A percentile compares a stretch with the other conserved stretches of the same genome.
Conservation (phyloP, 2,113 vertebrate genomes). For the Ellobius talpinus region DNA sequence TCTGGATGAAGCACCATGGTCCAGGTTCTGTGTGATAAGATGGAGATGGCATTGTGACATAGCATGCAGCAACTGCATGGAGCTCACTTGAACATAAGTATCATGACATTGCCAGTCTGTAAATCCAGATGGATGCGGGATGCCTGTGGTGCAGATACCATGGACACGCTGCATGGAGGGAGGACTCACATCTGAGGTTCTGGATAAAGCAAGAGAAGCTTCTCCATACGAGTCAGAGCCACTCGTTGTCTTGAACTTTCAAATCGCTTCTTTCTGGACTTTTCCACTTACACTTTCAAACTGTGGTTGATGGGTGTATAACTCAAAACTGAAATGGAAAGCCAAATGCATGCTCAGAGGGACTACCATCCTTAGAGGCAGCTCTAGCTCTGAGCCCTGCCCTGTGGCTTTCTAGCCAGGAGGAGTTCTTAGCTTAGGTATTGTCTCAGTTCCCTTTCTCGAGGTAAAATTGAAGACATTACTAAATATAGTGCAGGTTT, state of each 20-base stretch:
- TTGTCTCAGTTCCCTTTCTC: background rate
- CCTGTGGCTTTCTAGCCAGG: background rate
- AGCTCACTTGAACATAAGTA: background rate
- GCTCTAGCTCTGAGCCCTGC: background rate
- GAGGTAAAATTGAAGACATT: background rate
- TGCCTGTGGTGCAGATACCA: background rate
- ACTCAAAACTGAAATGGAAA: background rate
- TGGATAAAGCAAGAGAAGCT: background rate
- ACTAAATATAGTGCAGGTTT: background rate
- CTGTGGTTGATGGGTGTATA: background rate
- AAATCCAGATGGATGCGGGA: too few species aligned
- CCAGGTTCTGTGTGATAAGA: too few species aligned
- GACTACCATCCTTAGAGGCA: background rate
- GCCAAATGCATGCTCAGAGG: background rate
- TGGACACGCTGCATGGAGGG: background rate
- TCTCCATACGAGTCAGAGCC: background rate
- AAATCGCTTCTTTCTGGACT: background rate
- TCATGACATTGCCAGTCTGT: too few species aligned
- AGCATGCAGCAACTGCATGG: too few species aligned
- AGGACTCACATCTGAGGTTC: background rate
- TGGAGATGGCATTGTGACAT: background rate
- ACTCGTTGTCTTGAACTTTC: background rate
- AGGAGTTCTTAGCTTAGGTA: background rate
- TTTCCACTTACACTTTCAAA: background rate
- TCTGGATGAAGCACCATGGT: background rate